A percentile compares a stretch with the other conserved stretches of the same genome.
Evolutionary conservation across 2,888 invertebrate species (phyloP).

Genomic region (Eristalis tenax): DNA sequence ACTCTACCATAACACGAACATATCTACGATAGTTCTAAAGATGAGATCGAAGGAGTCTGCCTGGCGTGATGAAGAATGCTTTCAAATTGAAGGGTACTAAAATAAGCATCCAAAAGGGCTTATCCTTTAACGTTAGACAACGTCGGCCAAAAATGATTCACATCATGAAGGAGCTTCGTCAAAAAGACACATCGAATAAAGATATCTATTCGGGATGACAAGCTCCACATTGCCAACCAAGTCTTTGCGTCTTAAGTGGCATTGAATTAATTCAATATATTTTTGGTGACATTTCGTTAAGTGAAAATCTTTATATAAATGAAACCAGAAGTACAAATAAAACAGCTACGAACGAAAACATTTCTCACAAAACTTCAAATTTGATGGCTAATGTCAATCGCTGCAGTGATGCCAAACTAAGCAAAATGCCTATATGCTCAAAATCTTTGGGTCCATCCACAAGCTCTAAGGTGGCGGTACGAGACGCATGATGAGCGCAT

Average conservation of each 20-base stretch:
- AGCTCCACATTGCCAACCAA: not conserved
- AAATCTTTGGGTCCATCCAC: not conserved
- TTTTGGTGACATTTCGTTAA: not conserved
- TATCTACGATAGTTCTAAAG: too few relatives aligned
- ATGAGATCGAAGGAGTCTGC: too few relatives aligned
- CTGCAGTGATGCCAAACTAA: not conserved
- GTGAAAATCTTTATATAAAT: too few relatives aligned
- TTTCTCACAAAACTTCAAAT: not conserved
- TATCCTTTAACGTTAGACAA: not conserved
- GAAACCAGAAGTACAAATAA: not conserved
- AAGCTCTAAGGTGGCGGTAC: not conserved
- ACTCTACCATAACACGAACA: too few relatives aligned
- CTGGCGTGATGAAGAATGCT: too few relatives aligned
- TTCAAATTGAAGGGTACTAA: not conserved
- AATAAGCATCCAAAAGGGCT: not conserved
- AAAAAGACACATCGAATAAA: not conserved
- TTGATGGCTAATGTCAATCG: not conserved
- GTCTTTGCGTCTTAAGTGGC: not conserved
- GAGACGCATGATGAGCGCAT: too few relatives aligned
- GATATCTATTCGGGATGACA: not conserved
- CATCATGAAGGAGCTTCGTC: not conserved
- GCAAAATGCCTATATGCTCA: not conserved
- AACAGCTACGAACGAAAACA: not conserved
- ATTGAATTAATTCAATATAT: not conserved
- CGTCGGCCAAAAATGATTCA: not conserved